Conservation (phyloP, 2,113 vertebrate genomes). For the Pelmatolapia mariae region DNA sequence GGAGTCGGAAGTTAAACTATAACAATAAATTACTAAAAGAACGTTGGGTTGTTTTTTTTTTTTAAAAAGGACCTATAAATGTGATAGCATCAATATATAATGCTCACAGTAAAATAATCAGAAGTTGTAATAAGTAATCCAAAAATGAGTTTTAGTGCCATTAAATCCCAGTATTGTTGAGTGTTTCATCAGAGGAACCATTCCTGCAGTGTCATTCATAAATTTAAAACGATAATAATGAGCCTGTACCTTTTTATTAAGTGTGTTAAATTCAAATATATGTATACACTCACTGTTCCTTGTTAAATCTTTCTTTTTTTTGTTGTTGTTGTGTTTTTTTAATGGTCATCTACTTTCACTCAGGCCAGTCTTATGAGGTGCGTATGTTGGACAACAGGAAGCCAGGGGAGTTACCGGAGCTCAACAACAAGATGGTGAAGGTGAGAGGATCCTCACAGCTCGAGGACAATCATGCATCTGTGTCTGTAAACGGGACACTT, state of each 20-base stretch:
- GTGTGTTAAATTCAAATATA: not conserved
- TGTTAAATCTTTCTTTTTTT: not conserved
- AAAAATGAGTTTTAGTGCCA: not conserved
- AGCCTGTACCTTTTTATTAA: not conserved
- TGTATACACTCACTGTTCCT: not conserved
- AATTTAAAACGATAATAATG: not conserved
- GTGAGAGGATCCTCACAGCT: slow-evolving; percentile 59
- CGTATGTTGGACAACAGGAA: slow-evolving; percentile 92
- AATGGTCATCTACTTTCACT: not conserved
- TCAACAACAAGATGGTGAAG: slow-evolving; percentile 90
- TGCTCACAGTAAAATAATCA: not conserved
- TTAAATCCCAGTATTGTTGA: not conserved
- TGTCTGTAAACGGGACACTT: not conserved
- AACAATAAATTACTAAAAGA: not conserved
- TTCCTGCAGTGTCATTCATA: not conserved
- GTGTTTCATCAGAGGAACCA: not conserved
- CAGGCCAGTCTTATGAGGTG: slow-evolving; percentile 94
- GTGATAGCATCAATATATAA: not conserved
- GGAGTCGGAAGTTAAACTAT: not conserved
- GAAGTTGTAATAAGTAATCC: not conserved
- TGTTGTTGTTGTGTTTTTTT: not conserved
- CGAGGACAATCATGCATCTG: not conserved
- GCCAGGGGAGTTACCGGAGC: slow-evolving; percentile 83
- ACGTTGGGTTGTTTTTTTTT: accelerated
- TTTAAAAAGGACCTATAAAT: not conserved